Percentiles rank a stretch among this genome's conserved stretches.
Conservation (phyloP, 2,888 invertebrate genomes). For the Pristionchus exspectatus region DNA sequence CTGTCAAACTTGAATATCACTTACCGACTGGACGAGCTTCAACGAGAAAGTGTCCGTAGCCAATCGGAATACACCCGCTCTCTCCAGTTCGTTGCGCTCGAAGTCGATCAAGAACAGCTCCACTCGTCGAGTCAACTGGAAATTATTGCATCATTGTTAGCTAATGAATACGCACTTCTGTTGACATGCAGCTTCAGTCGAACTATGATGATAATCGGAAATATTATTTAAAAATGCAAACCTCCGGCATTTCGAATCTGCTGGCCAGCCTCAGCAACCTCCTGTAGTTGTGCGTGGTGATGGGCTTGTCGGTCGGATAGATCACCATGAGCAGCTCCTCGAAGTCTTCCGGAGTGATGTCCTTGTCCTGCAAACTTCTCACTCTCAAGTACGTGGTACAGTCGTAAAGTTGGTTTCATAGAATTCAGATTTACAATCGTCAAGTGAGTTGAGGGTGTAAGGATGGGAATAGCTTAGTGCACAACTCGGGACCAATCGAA, state of each 20-base stretch:
- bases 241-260: conserved; percentile 2
- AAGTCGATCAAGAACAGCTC: not conserved
- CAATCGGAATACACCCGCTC: not conserved
- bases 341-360: not conserved
- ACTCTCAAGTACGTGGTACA: not conserved
- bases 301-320: not conserved
- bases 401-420: too few relatives aligned
- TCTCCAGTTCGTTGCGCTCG: not conserved
- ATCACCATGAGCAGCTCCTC: conserved; percentile 18
- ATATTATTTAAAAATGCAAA: not conserved
- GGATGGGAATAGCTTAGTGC: too few relatives aligned
- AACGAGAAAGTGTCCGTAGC: not conserved
- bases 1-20: not conserved
- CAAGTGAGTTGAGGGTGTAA: too few relatives aligned
- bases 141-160: not conserved
- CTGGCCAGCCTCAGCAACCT: not conserved
- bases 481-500: too few relatives aligned
- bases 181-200: not conserved
- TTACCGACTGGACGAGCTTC: not conserved
- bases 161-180: not conserved
- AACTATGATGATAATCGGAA: not conserved
- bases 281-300: not conserved
- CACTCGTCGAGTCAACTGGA: not conserved
- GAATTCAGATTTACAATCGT: not conserved
- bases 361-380: not conserved